These are phyloP conservation scores for Syrrhaptes paradoxus DNA, from an alignment of 2,113 vertebrate species.

Conservation along the genomic window DNA sequence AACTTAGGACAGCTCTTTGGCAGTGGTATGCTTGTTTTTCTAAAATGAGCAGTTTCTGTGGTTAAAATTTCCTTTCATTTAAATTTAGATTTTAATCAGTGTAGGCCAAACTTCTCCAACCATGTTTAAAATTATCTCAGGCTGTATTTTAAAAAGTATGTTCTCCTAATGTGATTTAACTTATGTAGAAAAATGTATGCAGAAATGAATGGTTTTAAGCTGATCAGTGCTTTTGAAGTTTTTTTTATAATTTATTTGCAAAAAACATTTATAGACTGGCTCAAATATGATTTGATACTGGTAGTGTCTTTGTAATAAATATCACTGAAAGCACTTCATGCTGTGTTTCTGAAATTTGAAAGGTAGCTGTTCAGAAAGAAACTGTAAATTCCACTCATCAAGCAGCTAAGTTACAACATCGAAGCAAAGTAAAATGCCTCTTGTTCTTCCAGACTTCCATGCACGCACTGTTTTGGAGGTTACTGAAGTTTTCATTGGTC, in stretches of 20 bases:
- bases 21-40: slow-evolving; percentile 66
- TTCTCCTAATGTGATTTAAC: slow-evolving; percentile 24
- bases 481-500: not conserved
- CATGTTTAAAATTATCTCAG: slow-evolving; percentile 67
- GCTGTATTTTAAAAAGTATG: slow-evolving; percentile 39
- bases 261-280: not conserved
- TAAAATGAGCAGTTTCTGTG: slow-evolving; percentile 74
- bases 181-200: not conserved
- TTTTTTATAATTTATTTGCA: not conserved
- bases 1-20: slow-evolving; percentile 69
- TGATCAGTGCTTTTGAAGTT: slow-evolving; percentile 24
- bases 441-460: not conserved
- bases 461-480: not conserved
- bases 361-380: not conserved
- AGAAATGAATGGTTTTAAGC: not conserved
- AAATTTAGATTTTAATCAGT: slow-evolving; percentile 74
- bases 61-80: slow-evolving; percentile 73
- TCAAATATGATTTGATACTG: not conserved
- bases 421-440: not conserved
- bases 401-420: not conserved
- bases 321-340: not conserved
- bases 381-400: not conserved
- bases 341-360: slow-evolving; percentile 9
- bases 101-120: slow-evolving; percentile 62
- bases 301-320: not conserved